Conservation (phyloP, 2,797 vertebrate genomes). For the Sebastes taczanowskii region DNA sequence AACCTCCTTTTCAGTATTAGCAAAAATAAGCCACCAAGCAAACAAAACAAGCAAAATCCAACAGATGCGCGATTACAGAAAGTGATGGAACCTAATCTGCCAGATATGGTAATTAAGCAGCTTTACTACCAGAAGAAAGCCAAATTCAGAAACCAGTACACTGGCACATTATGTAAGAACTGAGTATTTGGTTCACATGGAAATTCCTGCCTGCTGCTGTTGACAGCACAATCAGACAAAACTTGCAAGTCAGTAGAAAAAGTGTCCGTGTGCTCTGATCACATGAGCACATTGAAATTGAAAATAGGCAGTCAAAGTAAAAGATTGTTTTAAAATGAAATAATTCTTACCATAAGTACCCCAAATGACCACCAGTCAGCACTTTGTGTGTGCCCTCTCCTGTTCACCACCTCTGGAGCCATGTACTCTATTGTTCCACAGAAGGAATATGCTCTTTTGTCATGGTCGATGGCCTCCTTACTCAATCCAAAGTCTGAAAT, state of each 20-base stretch:
- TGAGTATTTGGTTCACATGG: conserved; percentile 1
- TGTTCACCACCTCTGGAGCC: conserved; percentile 97
- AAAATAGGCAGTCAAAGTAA: neutral
- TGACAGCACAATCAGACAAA: conserved; percentile 10
- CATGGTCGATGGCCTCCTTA: conserved; percentile 95
- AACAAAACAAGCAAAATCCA: conserved; percentile 51
- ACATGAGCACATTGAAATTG: neutral
- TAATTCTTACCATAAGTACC: conserved; percentile 90
- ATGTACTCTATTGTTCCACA: conserved; percentile 98
- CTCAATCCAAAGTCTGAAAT: conserved; percentile 93
- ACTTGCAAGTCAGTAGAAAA: neutral
- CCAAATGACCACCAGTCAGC: conserved; percentile 99
- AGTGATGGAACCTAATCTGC: conserved; percentile 60
- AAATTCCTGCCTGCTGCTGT: conserved; percentile 5
- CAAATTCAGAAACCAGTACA: conserved; percentile 32
- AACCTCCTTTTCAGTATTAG: conserved; percentile 59
- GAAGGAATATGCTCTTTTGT: conserved; percentile 96
- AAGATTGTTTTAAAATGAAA: neutral
- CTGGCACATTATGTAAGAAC: conserved; percentile 24
- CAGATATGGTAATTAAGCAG: conserved; percentile 49
- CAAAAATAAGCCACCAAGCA: conserved; percentile 50
- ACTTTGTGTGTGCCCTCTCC: conserved; percentile 94
- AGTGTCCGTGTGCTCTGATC: neutral
- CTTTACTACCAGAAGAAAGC: conserved; percentile 46
- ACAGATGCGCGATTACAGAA: conserved; percentile 50